Evolutionary conservation across 2,888 invertebrate species (phyloP), one percentile per base, ranked within the genome.

Genomic region (Maniola hyperantus): DNA sequence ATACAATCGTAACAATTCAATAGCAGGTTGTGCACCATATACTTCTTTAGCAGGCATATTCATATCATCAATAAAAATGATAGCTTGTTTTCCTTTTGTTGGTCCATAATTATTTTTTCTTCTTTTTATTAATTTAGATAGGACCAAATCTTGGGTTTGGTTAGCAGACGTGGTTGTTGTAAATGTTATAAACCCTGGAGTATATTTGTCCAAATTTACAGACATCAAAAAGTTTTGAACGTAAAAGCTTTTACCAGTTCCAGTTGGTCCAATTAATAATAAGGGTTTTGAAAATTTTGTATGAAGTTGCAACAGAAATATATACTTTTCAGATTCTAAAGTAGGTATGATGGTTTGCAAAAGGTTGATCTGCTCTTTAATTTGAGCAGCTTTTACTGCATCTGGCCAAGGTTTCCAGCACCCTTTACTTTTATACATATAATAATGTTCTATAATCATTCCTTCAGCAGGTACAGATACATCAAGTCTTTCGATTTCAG

Each of bases 321-420:
- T 93, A 83, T 97, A 97, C 77, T 97, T 95, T 55, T 95, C 95
- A 0, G 97, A 97, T 81, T 98, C 98, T 60, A 96, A 92, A 0
- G 98, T 99, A 10, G 97, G 97, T 51, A 99, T 95, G 51, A 97
- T 93, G 62, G 96, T 94, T 83, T 95, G 95, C n/a, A 94, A 87
- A 67, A 96, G 91, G 80, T 95, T 95, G 36, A 93, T 91, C 71
- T 94, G 93, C 75, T 95, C 95, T 70, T 90, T 93, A 5, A 93
- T 78, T 73, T 87, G 87, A 42, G 89, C 83, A 46, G 85, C 79
- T 78, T 94, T 94, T 0, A 97, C 94, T 59, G 95, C 81, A 65
- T 98, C 98, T 1, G 94, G 94, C 96, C 97, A 98, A 63, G 95
- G 95, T 79, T 96, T 96, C 98, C 98, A 99, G 59, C 93, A 93